phyloP scores from a whole-genome alignment of 2,113 vertebrate species.

The Eudyptes chrysolophus region DNA sequence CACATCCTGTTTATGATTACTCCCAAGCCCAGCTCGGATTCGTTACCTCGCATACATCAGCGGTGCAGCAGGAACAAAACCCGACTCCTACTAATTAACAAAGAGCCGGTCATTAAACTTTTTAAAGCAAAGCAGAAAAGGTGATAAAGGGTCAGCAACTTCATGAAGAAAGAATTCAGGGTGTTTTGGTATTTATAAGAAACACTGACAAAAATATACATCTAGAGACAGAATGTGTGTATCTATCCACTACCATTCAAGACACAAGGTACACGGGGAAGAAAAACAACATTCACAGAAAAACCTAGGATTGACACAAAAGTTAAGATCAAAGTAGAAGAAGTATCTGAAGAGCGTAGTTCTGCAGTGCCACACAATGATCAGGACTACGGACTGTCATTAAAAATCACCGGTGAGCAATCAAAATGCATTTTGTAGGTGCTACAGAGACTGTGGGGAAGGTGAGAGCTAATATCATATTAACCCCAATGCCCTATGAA shows the following conservation, averaged over 20 bases:
- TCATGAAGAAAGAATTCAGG: neutral
- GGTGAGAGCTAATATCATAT: rapidly evolving
- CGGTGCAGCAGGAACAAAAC: neutral
- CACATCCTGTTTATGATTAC: neutral
- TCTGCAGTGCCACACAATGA: neutral
- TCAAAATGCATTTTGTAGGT: neutral
- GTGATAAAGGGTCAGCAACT: neutral
- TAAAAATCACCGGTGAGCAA: neutral
- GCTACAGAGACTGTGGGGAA: neutral
- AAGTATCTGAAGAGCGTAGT: neutral
- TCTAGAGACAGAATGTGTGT: neutral
- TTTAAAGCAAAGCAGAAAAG: neutral
- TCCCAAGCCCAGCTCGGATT: neutral
- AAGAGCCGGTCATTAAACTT: neutral
- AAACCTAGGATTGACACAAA: neutral
- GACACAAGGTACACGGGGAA: rapidly evolving
- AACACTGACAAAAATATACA: neutral
- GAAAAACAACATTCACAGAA: neutral
- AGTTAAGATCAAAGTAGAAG: neutral
- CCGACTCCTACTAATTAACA: neutral
- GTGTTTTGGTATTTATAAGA: neutral
- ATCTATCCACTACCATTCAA: no score
- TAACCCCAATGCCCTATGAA: rapidly evolving
- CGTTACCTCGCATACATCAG: neutral
- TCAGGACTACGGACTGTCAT: rapidly evolving